These are phyloP conservation scores for Yasuhikotakia modesta DNA, from an alignment of 2,797 vertebrate species.

Conservation along the genomic window DNA sequence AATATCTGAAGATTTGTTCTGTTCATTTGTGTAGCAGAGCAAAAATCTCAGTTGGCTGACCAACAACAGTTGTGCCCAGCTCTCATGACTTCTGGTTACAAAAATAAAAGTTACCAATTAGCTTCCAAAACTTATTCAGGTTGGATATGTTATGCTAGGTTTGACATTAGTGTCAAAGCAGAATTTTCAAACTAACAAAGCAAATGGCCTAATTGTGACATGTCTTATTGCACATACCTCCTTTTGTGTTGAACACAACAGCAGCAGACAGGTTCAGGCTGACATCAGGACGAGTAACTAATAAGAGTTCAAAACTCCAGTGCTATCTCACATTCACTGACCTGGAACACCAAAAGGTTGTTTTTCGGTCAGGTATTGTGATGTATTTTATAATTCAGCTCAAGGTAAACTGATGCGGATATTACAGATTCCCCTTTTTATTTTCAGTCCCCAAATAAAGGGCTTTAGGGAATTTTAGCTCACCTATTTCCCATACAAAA, in stretches of 20 bases:
- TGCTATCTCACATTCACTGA: constrained; percentile 33
- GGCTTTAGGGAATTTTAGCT: constrained; percentile 26
- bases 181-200: background rate
- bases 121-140: too few relatives aligned
- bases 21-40: too few relatives aligned
- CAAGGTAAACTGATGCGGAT: constrained; percentile 4
- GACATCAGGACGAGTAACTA: background rate
- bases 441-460: constrained; percentile 4
- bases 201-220: background rate
- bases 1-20: background rate
- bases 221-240: background rate
- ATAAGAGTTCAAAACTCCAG: background rate
- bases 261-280: background rate
- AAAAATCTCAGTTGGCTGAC: too few relatives aligned
- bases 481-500: constrained; percentile 5
- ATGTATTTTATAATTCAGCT: constrained; percentile 34
- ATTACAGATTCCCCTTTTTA: background rate
- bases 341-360: constrained; percentile 27
- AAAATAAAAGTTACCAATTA: background rate
- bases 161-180: background rate
- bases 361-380: constrained; percentile 28
- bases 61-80: background rate
- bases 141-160: background rate
- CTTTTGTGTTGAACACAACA: background rate
- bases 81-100: too few relatives aligned